Conservation (phyloP, 2,797 vertebrate species). For the Acrocephalus scirpaceus region DNA sequence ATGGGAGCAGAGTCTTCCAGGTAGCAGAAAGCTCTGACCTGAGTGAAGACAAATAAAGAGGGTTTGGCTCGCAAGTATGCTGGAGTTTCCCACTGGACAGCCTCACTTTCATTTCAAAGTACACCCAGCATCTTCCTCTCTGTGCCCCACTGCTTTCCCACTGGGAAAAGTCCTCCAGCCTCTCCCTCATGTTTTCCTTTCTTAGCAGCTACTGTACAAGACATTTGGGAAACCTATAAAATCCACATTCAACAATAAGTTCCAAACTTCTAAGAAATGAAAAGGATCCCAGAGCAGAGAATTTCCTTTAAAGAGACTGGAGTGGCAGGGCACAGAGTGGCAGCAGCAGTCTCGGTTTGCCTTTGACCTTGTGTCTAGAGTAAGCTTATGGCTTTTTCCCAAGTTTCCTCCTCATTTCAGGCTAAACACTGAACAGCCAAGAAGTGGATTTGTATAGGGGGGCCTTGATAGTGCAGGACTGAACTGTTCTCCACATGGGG, state of each 20-base stretch:
- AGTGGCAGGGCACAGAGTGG: not conserved
- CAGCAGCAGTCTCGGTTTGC: not conserved
- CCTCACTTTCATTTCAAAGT: not conserved
- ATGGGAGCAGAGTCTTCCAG: not conserved
- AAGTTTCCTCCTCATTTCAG: not conserved
- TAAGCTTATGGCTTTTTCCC: not conserved
- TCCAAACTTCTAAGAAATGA: not conserved
- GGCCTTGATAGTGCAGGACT: not conserved
- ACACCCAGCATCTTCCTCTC: not conserved
- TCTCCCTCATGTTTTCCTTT: not conserved
- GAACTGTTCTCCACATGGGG: not conserved
- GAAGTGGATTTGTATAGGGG: not conserved
- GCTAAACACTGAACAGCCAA: not conserved
- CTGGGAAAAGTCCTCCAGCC: not conserved
- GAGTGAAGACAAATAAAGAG: not conserved
- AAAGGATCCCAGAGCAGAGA: conserved; percentile 23
- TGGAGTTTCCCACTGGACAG: not conserved
- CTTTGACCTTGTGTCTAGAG: not conserved
- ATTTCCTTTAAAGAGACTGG: conserved; percentile 17
- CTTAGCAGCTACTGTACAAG: conserved; percentile 18
- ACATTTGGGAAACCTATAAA: conserved; percentile 42
- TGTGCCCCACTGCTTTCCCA: not conserved
- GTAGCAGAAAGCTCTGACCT: not conserved
- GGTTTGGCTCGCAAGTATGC: not conserved
- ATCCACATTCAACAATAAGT: not conserved